These are phyloP conservation scores for Hyphantria cunea DNA, from an alignment of 1,140 invertebrate species.

Conservation along the genomic window DNA sequence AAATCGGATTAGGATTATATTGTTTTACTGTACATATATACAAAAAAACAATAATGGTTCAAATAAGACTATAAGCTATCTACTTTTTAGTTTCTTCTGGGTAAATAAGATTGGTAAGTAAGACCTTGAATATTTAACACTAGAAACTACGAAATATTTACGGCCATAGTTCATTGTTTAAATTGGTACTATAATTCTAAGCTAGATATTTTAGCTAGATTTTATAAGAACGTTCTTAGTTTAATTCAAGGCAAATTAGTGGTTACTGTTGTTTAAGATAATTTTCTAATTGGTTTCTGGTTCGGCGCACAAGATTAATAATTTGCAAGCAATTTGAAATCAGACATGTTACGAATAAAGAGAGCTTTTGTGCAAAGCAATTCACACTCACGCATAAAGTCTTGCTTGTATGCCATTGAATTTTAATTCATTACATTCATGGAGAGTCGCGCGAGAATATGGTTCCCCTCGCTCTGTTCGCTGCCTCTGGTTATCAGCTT, in stretches of 20 bases:
- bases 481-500: constrained; percentile 77
- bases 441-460: constrained; percentile 77
- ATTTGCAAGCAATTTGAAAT: constrained; percentile 19
- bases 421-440: constrained; percentile 81
- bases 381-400: constrained; percentile 61
- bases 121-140: constrained; percentile 56
- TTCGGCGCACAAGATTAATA: constrained; percentile 9
- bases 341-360: constrained; percentile 26
- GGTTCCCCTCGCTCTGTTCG: constrained; percentile 76
- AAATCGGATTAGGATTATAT: constrained; percentile 47
- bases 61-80: constrained; percentile 45
- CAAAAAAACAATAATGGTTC: constrained; percentile 44
- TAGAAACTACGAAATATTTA: constrained; percentile 57
- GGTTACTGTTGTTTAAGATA: background rate
- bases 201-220: too few relatives aligned
- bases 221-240: too few relatives aligned
- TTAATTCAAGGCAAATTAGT: too few relatives aligned
- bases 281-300: constrained; percentile 37
- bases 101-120: constrained; percentile 50
- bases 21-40: constrained; percentile 62
- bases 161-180: constrained; percentile 53
- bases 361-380: constrained; percentile 60
- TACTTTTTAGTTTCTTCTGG: constrained; percentile 46
- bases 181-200: constrained; percentile 9
- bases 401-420: constrained; percentile 66